Percentiles rank a stretch among this genome's conserved stretches.
Conservation (phyloP, 2,797 vertebrate genomes). For the Crypturellus tataupa region DNA sequence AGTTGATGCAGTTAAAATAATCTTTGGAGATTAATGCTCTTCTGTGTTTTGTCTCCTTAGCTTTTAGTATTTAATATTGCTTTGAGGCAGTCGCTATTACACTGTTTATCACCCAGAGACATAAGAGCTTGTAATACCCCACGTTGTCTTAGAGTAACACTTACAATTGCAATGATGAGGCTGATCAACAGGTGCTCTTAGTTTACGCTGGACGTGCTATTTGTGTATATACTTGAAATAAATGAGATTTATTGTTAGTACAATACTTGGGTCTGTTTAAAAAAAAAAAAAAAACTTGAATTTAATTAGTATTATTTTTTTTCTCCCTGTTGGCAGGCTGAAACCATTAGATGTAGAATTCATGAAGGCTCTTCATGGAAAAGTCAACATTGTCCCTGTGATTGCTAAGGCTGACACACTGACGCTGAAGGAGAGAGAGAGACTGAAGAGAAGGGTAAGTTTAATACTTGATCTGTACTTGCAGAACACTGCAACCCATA, state of each 20-base stretch:
- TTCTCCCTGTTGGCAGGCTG: conserved; percentile 72
- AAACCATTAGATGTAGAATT: conserved; percentile 91
- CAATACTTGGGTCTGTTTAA: not conserved
- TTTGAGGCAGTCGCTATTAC: not conserved
- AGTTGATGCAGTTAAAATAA: conserved; percentile 8
- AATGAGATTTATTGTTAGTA: not conserved
- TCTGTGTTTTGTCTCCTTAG: not conserved
- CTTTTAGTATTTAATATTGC: not conserved
- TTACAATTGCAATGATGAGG: not conserved
- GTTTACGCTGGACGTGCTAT: not conserved
- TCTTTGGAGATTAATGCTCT: not conserved
- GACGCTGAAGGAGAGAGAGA: conserved; percentile 88
- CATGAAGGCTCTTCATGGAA: conserved; percentile 91
- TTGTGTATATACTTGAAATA: not conserved
- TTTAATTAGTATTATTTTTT: not conserved
- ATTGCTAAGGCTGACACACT: conserved; percentile 90
- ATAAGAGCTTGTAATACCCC: not conserved
- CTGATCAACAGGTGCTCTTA: not conserved
- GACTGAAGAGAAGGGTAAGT: conserved; percentile 91
- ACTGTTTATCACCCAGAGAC: not conserved
- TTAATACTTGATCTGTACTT: not conserved
- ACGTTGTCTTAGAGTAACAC: not conserved
- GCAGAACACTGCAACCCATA: not conserved
- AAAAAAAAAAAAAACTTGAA: not conserved
- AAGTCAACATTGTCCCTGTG: conserved; percentile 91